Evolutionary conservation across 2,113 vertebrate species (phyloP), one percentile per base, ranked within the genome.

Genomic region (Silurus meridionalis): DNA sequence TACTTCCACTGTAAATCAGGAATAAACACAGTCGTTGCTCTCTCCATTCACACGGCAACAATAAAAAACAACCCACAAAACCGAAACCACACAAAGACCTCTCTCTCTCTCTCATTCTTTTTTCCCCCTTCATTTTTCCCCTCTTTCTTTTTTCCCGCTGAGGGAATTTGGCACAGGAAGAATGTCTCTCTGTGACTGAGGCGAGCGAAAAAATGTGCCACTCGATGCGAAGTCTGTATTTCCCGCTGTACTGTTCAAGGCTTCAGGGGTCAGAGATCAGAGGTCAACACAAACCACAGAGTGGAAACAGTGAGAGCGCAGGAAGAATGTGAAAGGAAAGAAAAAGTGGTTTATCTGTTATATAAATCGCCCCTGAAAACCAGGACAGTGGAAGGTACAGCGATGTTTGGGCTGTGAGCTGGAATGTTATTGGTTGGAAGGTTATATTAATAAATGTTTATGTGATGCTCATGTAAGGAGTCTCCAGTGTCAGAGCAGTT

Each of bases 161-260:
- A 86, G 84, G 52, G 57, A 52, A 85, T 84, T 88, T 91, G 88
- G 87, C 89, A 90, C 80, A 84, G 83, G 83, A 82, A 80, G 85
- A 89, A 89, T 83, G 79, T 87, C 83, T 89, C 37, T 87, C 69
- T 82, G 82, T 83, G 89, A 69, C n/a, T 50, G 67, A 79, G 60
- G 63, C 28, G 50, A 3, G 52, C n/a, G 50, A 84, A 92, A 87
- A 91, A 89, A 91, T 82, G 80, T 82, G 37, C 80, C 80, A 53
- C 80, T 82, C 37, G 5, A 9, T 64, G 79, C 79, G 66, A 46
- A 82, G 80, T 82, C 80, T 82, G 48, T 52, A 46, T 25, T 25
- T 52, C 60, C 21, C 21, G 17, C 48, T 21, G 25, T 61, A 61
- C 75, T 61, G 61, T 14, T 66, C 61, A 60, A 28, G 55, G 25